Evolutionary conservation across 2,113 vertebrate genomes (phyloP), one percentile per base, ranked within the genome.

Genomic region (Amia ocellicauda): DNA sequence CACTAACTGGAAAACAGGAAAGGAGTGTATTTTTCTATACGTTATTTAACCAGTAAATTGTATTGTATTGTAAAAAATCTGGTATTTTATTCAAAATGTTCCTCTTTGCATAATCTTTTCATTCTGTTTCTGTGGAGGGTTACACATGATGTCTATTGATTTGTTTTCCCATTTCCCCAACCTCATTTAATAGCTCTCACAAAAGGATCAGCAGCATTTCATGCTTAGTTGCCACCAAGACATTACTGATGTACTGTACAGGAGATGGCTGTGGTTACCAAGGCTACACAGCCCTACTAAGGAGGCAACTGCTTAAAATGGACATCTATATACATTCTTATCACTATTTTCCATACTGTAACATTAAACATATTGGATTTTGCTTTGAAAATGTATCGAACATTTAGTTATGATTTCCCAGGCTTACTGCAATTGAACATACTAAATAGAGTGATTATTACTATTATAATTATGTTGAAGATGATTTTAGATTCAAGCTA

Each of bases 1-100:
- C 54, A 47, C 43, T 16, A 26, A 49, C 54, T 66, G 55, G 27
- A 66, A 66, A 58, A 43, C 26, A 31, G 63, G 29, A 65, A 43
- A 65, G 29, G n/a, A 52, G 29, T 10, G 49, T 7, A 50, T 31
- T 45, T 14, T 3, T 20, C 5, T 7, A 36, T 5, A 36, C 2
- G 31, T 11, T 36, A 11, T 36, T 52, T 51, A 62, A 53, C 5
- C 28, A 58, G 14, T 28, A 49, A 42, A 20, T 19, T 13, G 50
- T 23, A 7, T 36, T 36, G 31, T 11, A 36, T 11, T 36, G 31
- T 36, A n/a, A n/a, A n/a, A n/a, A n/a, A n/a, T 36, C 31, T 36
- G 31, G 28, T 7, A 40, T 2, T 4, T 43, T 9, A 10, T 5
- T 47, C 23, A 47, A 47, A 29, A 1, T 26, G 40, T 42, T 20